Percentiles rank a stretch among this genome's conserved stretches.
Conservation (phyloP, 2,888 invertebrate species). For the Lithosia quadra region DNA sequence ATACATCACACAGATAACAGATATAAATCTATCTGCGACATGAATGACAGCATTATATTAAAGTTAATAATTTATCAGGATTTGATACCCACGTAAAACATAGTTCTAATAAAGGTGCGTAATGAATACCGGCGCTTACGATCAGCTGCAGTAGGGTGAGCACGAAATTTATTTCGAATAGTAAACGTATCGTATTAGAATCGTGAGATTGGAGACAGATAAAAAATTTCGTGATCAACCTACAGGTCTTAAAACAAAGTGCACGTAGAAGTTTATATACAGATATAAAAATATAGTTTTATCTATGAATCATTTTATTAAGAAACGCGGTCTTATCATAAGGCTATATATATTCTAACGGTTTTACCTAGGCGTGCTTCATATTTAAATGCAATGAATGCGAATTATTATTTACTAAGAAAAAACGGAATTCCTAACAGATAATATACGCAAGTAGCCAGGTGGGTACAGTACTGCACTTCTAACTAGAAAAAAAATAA, state of each 20-base stretch:
- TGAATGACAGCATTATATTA: constrained; percentile 8
- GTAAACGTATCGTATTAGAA: too few species aligned
- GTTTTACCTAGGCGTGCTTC: neutral
- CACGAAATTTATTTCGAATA: too few species aligned
- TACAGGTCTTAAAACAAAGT: neutral
- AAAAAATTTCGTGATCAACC: too few species aligned
- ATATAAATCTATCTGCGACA: constrained; percentile 13
- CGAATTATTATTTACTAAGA: too few species aligned
- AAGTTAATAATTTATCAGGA: neutral
- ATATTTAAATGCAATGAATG: neutral
- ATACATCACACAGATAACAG: constrained; percentile 20
- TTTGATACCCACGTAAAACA: neutral
- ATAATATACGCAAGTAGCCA: too few species aligned
- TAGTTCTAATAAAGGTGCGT: neutral
- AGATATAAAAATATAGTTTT: constrained; percentile 40
- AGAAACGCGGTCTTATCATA: constrained; percentile 26
- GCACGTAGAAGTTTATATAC: constrained; percentile 34
- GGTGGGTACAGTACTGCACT: neutral
- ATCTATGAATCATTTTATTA: constrained; percentile 49
- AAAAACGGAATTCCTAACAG: too few species aligned
- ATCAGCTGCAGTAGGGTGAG: too few species aligned
- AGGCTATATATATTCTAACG: constrained; percentile 12
- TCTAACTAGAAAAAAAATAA: neutral
- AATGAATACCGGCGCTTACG: too few species aligned
- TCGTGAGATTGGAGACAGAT: too few species aligned